Conservation (phyloP, 2,113 vertebrate genomes). For the Willisornis vidua region DNA sequence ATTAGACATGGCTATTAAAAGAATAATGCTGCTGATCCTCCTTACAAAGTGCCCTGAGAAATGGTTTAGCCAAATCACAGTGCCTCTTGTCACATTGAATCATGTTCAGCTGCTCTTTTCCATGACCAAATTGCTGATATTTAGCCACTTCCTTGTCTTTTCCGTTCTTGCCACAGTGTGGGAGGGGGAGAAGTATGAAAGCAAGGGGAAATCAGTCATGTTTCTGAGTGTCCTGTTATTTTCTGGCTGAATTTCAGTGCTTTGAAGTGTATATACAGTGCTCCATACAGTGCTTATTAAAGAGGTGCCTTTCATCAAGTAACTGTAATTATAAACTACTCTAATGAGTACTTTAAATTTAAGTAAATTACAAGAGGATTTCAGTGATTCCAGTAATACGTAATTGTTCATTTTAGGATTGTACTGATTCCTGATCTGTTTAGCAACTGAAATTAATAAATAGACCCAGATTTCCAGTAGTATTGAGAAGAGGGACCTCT, state of each 20-base stretch:
- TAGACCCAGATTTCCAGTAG: neutral
- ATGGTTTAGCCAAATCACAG: constrained; percentile 76
- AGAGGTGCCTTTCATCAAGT: neutral
- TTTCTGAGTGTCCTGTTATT: neutral
- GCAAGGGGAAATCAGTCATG: neutral
- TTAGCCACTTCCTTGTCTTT: constrained; percentile 1
- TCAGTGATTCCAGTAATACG: neutral
- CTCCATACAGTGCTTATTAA: neutral
- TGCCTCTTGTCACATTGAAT: constrained; percentile 75
- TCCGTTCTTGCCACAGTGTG: neutral
- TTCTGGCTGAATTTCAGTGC: neutral
- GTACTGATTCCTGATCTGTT: neutral
- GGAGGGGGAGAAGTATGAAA: neutral
- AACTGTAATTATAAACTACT: neutral
- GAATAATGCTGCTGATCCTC: constrained; percentile 83
- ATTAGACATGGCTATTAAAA: constrained; percentile 93
- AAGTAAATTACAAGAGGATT: neutral
- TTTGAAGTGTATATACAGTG: neutral
- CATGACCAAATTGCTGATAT: constrained; percentile 53
- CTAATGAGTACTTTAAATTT: neutral
- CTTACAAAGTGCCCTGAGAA: constrained; percentile 73
- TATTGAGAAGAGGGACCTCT: neutral
- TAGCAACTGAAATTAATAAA: neutral
- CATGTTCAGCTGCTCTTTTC: constrained; percentile 60
- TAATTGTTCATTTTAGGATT: neutral